Evolutionary conservation across 2,113 vertebrate species (phyloP), one percentile per base, ranked within the genome.

Genomic region (Loxodonta africana): DNA sequence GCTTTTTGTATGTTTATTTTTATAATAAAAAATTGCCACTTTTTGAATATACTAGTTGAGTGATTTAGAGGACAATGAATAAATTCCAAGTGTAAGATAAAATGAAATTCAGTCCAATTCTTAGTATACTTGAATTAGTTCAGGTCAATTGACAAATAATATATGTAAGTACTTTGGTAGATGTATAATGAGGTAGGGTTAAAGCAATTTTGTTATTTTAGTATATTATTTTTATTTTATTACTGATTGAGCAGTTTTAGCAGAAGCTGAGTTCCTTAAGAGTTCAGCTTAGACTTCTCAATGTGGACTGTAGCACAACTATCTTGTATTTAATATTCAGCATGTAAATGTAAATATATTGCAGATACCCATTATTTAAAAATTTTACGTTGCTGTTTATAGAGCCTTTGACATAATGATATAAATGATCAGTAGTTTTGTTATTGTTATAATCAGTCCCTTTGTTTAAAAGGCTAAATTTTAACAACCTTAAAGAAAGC

Each of bases 91-190:
- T 93, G 1, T 86, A 76, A 86, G 44, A 21, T 88, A 65, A 87
- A 88, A 51, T 88, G 17, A 21, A 81, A 44, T 83, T 93, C 93
- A 83, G n/a, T 69, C 2, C 26, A 87, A 4, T 91, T 93, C 46
- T 93, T 94, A 91, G 65, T n/a, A 71, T 25, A 90, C 80, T 83
- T 69, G 76, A 88, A 65, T 92, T 95, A 90, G 21, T 90, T 84
- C n/a, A 60, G 76, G 28, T 88, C 46, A 96, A 30, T 30, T 90
- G 33, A 46, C 28, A 76, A 63, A 21, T 81, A 76, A 41, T 82
- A 37, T 81, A 25, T 85, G 81, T 88, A 89, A 92, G 48, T 84
- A 26, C 65, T 86, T 94, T 77, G 57, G 17, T 57, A 89, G 44
- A 90, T 78, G 37, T 69, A 71, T 37, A 48, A n/a, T 78, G 12